A percentile compares a stretch with the other conserved stretches of the same genome.
Conservation (phyloP, 2,113 vertebrate genomes). For the Sceloporus tristichus region DNA sequence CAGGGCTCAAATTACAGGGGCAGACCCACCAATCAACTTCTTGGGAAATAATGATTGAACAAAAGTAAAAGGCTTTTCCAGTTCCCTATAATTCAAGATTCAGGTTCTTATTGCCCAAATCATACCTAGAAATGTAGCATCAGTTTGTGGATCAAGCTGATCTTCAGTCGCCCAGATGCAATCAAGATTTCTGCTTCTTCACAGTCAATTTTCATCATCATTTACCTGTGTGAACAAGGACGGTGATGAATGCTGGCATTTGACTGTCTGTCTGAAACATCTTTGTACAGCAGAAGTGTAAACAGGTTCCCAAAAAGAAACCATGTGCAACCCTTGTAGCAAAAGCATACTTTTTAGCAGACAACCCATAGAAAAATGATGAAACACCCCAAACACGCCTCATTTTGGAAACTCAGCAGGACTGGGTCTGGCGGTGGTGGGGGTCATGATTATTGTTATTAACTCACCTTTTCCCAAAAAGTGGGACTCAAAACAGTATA, state of each 20-base stretch:
- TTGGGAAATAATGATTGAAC: neutral
- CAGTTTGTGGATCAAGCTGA: rapidly evolving
- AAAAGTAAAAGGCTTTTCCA: neutral
- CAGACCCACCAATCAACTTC: too few relatives aligned
- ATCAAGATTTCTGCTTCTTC: neutral
- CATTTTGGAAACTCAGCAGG: too few relatives aligned
- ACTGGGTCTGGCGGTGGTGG: too few relatives aligned
- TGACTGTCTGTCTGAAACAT: neutral
- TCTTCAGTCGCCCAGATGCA: neutral
- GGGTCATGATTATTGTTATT: too few relatives aligned
- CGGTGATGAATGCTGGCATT: neutral
- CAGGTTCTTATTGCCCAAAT: neutral
- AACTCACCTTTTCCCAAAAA: too few relatives aligned
- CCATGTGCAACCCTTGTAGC: too few relatives aligned
- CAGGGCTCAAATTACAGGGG: neutral
- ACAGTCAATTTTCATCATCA: neutral
- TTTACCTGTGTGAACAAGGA: slow-evolving; percentile 23
- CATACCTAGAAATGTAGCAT: slow-evolving; percentile 33
- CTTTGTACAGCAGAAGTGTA: neutral
- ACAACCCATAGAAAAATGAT: too few relatives aligned
- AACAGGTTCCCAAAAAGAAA: too few relatives aligned
- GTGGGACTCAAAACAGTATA: too few relatives aligned
- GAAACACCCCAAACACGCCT: too few relatives aligned
- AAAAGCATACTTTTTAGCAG: too few relatives aligned
- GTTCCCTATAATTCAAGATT: neutral